Base-by-base conservation (phyloP, 1,140 invertebrate genomes). In the Aphis gossypii region DNA sequence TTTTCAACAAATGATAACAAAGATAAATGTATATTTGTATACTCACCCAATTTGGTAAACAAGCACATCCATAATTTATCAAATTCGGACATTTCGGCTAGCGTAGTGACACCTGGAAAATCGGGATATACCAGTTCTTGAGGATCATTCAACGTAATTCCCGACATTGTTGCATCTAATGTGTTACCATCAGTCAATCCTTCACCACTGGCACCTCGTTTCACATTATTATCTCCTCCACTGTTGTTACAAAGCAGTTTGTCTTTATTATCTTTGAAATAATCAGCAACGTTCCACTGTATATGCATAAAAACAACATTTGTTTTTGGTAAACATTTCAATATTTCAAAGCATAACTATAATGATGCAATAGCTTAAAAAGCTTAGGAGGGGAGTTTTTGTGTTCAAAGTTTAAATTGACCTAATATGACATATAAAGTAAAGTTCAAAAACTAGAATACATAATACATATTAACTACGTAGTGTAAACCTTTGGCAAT, bases 221-320 rank as follows among this genome's bases (percentile, higher is more conserved):
- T 82, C 44, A 35, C 44, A 46, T 9, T 89, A 87, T 38, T 56
- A 18, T 54, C n/a, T 25, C 25, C 51, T 14, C 20, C 35, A 56
- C 21, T 89, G 3, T 82, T 82, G 51, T 90, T 90, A 94, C 96
- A 96, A 94, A 96, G 97, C 94, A 99, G 96, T 95, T 98, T 98
- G 94, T 98, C 97, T 95, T 98, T 97, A 96, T 99, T 99, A 96
- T 99, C 98, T 96, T 98, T 99, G 94, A 99, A 97, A 95, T 99
- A 99, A 95, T 99, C 99, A 5, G 98, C 98, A 95, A 99, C 99
- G 95, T 99, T 99, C 99, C 99, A 99, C 98, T 99, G 95, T 93
- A 96, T 94, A 82, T 5, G 92, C 60, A 54, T 94, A 51, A 95
- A 95, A 84, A 84, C 7, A 84, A 23, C 8, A 84, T 18, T 68